phyloP scores from a whole-genome alignment of 2,797 vertebrate species.

The Spheniscus humboldti region DNA sequence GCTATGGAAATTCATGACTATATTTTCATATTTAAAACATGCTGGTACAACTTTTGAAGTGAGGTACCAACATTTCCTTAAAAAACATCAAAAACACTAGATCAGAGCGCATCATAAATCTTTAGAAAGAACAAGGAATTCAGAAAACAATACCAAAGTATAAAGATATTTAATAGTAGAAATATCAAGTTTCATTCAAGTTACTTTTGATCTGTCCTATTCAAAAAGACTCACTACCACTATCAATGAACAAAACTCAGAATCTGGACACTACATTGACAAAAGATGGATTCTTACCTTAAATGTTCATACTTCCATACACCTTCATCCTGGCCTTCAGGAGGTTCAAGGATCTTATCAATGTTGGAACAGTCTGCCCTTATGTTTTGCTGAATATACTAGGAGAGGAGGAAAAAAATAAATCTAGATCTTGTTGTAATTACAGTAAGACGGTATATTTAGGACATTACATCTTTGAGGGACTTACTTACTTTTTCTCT shows the following conservation, averaged over 20 bases:
- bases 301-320: slow-evolving; percentile 99
- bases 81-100: neutral
- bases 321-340: slow-evolving; percentile 97
- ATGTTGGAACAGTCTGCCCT: slow-evolving; percentile 96
- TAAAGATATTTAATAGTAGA: neutral
- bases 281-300: slow-evolving; percentile 76
- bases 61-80: neutral
- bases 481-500: neutral
- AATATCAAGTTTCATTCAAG: neutral
- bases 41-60: neutral
- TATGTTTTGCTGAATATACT: slow-evolving; percentile 99
- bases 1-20: neutral
- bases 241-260: neutral
- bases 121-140: neutral
- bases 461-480: neutral
- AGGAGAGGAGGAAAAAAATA: neutral
- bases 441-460: neutral
- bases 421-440: neutral
- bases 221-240: neutral
- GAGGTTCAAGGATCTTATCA: slow-evolving; percentile 97
- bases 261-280: neutral
- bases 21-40: neutral
- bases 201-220: neutral
- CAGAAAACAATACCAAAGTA: neutral
- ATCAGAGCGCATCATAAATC: neutral